phyloP scores from a whole-genome alignment of 2,113 vertebrate species.

The Chloropsis cyanopogon region DNA sequence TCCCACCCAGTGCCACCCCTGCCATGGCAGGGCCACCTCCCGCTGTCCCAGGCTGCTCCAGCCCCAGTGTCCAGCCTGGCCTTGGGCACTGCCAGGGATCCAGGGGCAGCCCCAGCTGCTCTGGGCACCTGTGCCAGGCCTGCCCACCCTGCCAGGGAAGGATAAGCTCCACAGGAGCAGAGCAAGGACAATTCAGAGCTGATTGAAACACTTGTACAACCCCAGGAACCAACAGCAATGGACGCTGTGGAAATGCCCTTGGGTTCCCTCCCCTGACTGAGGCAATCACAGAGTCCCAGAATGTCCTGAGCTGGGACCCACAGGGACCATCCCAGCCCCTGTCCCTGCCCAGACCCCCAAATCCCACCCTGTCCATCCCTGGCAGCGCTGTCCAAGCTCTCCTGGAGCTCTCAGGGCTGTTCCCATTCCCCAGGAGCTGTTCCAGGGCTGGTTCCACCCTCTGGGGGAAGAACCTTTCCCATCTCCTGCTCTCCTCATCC shows the following conservation, averaged over 20 bases:
- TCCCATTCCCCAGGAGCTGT: background rate
- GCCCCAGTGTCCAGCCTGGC: background rate
- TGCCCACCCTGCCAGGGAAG: background rate
- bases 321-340: background rate
- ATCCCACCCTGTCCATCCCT: background rate
- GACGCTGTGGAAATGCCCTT: background rate
- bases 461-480: background rate
- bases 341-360: background rate
- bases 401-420: background rate
- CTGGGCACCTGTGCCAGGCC: background rate
- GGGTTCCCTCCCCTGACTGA: background rate
- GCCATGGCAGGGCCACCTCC: background rate
- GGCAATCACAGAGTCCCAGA: background rate
- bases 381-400: background rate
- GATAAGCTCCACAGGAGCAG: background rate
- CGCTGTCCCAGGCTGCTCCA: background rate
- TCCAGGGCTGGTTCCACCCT: background rate
- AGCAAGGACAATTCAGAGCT: background rate
- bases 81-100: background rate
- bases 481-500: accelerated
- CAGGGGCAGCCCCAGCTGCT: background rate
- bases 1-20: accelerated
- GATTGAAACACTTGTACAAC: background rate
- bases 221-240: background rate
- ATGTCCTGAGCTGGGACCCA: background rate